Evolutionary conservation across 2,888 invertebrate genomes (phyloP), one percentile per base, ranked within the genome.

Genomic region (Panorpa germanica): DNA sequence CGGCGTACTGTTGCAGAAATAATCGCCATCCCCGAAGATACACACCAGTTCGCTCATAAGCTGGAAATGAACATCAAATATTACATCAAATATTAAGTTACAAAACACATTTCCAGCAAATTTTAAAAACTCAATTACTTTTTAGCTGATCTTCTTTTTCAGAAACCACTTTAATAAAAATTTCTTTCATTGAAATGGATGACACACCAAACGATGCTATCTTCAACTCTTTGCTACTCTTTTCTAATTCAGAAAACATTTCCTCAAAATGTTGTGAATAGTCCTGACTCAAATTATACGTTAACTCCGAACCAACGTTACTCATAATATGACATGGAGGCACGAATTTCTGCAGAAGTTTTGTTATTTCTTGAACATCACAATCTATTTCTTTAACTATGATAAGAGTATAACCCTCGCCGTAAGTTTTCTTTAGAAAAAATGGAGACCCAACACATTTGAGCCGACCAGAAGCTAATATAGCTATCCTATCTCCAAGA

Each of bases 161-260:
- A n/a, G n/a, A n/a, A n/a, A n/a, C n/a, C n/a, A n/a, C n/a, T n/a
- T 69, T 70, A 60, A 81, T 63, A 45, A 82, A 82, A 1, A 86
- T 82, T 53, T 86, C 85, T 54, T 86, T 85, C 53, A 86, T 59
- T 1, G 82, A 80, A 1, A 83, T 83, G 11, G 82, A 67, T 2
- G 77, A 67, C 13, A 82, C 66, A 3, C 85, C 83, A 46, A 76
- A 85, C 46, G 77, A 75, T 29, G 65, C 61, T 32, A 78, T 66
- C 10, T 68, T 68, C 17, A 82, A 56, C 2, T 45, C 44, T 0
- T 48, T 43, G 29, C 61, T 58, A 28, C 64, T 57, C 0, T 45
- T 42, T 45, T 81, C 81, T 12, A 82, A 50, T 26, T 73, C 67
- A 27, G 53, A 53, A 25, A 82, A 58, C 57, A 82, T 60, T 3